Evolutionary conservation across 2,113 vertebrate genomes (phyloP), one percentile per base, ranked within the genome.

Genomic region (Nothocercus julius): DNA sequence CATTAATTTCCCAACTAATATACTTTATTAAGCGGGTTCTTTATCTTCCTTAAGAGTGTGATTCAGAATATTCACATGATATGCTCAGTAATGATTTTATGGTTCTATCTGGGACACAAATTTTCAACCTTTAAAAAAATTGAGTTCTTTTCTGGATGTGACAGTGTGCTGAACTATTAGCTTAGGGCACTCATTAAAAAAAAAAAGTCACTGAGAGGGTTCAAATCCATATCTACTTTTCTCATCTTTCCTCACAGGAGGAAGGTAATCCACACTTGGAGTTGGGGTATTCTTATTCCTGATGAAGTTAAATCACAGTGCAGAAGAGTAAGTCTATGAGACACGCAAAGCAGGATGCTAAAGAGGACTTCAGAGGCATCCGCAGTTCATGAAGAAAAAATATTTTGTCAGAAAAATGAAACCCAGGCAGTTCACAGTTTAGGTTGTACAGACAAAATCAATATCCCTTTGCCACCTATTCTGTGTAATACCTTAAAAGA

Each of bases 221-320:
- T 80, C 34, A 82, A 36, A 30, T 1, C 5, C 12, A 19, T 18
- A 32, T 58, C 30, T 25, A 58, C 10, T 45, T 8, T 68, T 72
- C 10, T 59, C n/a, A 64, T 51, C 5, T 87, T 8, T 74, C 34
- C 53, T 61, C 7, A 7, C 4, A 6, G 22, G 16, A 73, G 34
- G 5, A 61, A 6, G 7, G 7, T 20, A 38, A 73, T n/a, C 54
- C 28, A 45, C 16, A 4, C 17, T 1, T 49, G 49, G 1, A 32
- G 8, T 10, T 10, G 24, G 45, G 20, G 63, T 8, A 49, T 24
- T 13, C 15, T 49, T 81, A 56, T 70, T 90, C 45, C 20, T 63
- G 0, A n/a, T 1, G 0, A 67, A 25, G 30, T 2, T 75, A 56
- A 21, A 25, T 54, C n/a, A 72, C 24, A 25, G 10, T 7, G 22